phyloP scores from a whole-genome alignment of 2,888 invertebrate genomes.

The Mythimna loreyi region DNA sequence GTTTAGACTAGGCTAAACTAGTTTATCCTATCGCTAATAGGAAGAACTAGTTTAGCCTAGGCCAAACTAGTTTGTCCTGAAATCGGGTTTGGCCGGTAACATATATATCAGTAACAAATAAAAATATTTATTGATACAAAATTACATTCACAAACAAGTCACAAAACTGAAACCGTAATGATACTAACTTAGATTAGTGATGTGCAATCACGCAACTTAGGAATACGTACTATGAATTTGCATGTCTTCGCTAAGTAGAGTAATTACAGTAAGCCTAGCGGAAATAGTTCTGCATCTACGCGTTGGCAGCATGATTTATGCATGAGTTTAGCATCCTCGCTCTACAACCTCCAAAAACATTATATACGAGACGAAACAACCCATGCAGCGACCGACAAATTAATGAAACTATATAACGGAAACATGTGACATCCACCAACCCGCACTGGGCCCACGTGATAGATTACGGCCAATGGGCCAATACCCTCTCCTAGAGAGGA shows the following conservation, averaged over 20 bases:
- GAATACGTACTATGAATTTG: slow-evolving; percentile 23
- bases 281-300: slow-evolving; percentile 29
- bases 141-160: too few relatives aligned
- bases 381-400: slow-evolving; percentile 17
- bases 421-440: too few relatives aligned
- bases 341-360: slow-evolving; percentile 39
- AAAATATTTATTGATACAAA: too few relatives aligned
- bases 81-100: too few relatives aligned
- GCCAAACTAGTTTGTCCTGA: too few relatives aligned
- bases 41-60: too few relatives aligned
- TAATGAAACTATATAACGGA: slow-evolving; percentile 21
- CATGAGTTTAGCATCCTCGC: slow-evolving; percentile 24
- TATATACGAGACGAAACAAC: slow-evolving; percentile 10
- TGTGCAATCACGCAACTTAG: neutral
- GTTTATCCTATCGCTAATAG: too few relatives aligned
- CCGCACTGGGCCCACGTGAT: too few relatives aligned
- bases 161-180: neutral
- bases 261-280: slow-evolving; percentile 32
- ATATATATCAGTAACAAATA: too few relatives aligned
- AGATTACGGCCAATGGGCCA: too few relatives aligned
- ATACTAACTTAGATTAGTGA: slow-evolving; percentile 13
- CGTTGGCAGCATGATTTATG: slow-evolving; percentile 38
- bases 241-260: slow-evolving; percentile 19
- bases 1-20: too few relatives aligned
- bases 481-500: too few relatives aligned